Conservation (phyloP, 2,888 invertebrate genomes). For the Pantelozetes paolii region DNA sequence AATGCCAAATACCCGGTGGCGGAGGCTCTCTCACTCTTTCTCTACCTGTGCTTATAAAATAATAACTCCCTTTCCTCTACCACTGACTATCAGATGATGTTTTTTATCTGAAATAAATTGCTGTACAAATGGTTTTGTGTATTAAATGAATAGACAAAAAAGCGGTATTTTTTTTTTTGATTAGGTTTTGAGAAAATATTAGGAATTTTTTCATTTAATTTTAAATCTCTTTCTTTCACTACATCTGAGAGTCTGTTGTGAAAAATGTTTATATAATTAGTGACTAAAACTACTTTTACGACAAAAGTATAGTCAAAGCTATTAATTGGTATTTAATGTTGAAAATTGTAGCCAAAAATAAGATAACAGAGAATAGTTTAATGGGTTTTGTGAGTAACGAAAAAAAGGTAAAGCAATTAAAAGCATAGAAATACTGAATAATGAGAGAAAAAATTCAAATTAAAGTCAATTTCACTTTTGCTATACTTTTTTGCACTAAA, state of each 20-base stretch:
- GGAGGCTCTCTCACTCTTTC: conserved; percentile 25
- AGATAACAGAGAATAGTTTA: neutral
- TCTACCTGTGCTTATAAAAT: neutral
- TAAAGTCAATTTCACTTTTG: neutral
- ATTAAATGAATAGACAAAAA: conserved; percentile 7
- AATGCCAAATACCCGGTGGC: conserved; percentile 31
- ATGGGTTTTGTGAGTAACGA: neutral
- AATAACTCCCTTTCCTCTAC: neutral
- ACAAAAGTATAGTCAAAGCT: neutral
- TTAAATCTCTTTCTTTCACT: too few species aligned
- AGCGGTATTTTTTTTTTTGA: neutral
- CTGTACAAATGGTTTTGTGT: conserved; percentile 10
- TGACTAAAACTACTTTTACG: too few species aligned
- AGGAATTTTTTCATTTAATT: too few species aligned
- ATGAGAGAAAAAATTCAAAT: neutral
- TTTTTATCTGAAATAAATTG: neutral
- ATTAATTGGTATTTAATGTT: neutral
- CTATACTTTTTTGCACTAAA: neutral
- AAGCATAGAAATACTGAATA: neutral
- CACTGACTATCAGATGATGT: neutral
- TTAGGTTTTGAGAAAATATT: neutral
- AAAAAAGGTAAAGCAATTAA: neutral
- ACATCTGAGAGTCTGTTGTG: too few species aligned
- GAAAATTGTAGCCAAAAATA: neutral
- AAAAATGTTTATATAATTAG: too few species aligned